These are phyloP conservation scores for Ophthalmolycus amberensis DNA, from an alignment of 2,113 vertebrate genomes.

Conservation along the genomic window DNA sequence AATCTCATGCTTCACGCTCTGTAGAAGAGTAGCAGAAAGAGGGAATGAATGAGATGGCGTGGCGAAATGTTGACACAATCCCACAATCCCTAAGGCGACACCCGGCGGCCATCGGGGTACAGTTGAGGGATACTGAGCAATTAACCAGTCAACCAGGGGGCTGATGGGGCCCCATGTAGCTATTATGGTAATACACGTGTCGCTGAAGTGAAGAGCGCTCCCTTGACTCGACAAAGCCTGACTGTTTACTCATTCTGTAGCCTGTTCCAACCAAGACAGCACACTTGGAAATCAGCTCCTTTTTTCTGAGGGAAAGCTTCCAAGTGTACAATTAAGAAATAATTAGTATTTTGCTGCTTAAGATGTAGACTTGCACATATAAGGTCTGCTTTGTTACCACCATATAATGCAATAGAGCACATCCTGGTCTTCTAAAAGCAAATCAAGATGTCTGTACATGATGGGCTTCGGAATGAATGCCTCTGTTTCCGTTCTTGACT, in stretches of 20 bases:
- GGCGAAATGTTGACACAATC: constrained; percentile 77
- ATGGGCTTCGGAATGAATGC: constrained; percentile 28
- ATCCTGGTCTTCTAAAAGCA: constrained; percentile 17
- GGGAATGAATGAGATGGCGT: constrained; percentile 56
- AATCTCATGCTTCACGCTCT: constrained; percentile 82
- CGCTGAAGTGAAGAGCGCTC: constrained; percentile 32
- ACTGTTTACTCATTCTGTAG: constrained; percentile 35
- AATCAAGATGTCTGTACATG: constrained; percentile 28
- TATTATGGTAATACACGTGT: constrained; percentile 49
- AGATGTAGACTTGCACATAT: constrained; percentile 18
- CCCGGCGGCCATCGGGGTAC: constrained; percentile 51
- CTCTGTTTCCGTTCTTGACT: constrained; percentile 48
- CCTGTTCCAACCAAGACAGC: constrained; percentile 18
- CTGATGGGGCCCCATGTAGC: constrained; percentile 59
- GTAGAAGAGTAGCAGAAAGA: constrained; percentile 60
- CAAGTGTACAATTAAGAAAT: constrained; percentile 50
- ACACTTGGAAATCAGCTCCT: constrained; percentile 52
- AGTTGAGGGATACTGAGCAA: constrained; percentile 66
- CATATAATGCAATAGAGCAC: constrained; percentile 3
- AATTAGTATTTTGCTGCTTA: constrained; percentile 40
- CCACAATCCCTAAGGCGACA: constrained; percentile 64
- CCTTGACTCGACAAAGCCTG: constrained; percentile 23
- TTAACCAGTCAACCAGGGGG: constrained; percentile 74
- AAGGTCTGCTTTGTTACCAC: constrained; percentile 11
- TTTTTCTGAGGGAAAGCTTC: constrained; percentile 29